Evolutionary conservation across 2,888 invertebrate species (phyloP).

Genomic region (Zaprionus lineosus): DNA sequence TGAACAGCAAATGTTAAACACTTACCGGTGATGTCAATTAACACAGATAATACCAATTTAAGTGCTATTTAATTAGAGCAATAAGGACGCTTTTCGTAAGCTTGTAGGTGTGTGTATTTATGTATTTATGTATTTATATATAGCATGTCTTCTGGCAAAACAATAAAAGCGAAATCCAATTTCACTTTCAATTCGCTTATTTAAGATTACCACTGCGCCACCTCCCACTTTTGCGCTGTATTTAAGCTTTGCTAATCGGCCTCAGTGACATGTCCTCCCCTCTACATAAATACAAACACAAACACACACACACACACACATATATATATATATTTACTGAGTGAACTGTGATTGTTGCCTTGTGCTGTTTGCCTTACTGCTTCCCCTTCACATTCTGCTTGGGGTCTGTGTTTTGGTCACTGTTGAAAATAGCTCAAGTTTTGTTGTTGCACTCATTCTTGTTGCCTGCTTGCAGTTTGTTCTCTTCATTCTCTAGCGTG

Average conservation of each 20-base stretch:
- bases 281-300: background rate
- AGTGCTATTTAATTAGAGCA: no score
- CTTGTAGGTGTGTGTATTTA: background rate
- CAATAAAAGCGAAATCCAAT: conserved; percentile 30
- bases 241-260: conserved; percentile 35
- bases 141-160: background rate
- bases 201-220: conserved; percentile 34
- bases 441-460: conserved; percentile 18
- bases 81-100: no score
- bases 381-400: conserved; percentile 30
- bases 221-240: background rate
- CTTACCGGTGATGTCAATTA: conserved; percentile 10
- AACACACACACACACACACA: conserved; percentile 1
- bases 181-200: conserved; percentile 51
- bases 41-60: background rate
- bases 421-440: conserved; percentile 52
- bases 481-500: conserved; percentile 46
- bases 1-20: conserved; percentile 25
- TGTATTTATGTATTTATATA: background rate
- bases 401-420: conserved; percentile 42
- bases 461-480: conserved; percentile 24
- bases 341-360: conserved; percentile 24
- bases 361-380: conserved; percentile 20
- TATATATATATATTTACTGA: conserved; percentile 12
- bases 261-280: conserved; percentile 13